Evolutionary conservation across 2,113 vertebrate genomes (phyloP).

Genomic region (Scalopus aquaticus): DNA sequence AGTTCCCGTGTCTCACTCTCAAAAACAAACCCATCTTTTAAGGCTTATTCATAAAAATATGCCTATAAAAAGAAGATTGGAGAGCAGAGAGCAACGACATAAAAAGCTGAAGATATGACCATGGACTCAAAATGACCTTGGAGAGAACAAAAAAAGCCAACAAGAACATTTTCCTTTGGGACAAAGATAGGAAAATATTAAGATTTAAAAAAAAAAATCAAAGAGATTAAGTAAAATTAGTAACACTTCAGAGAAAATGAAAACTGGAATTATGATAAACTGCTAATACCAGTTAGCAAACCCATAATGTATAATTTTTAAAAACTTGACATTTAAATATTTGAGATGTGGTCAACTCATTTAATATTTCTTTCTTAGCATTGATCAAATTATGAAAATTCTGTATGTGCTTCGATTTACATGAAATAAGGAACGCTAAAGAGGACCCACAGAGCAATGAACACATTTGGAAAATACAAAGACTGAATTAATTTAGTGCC

Average conservation of each 20-base stretch:
- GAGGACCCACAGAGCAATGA: neutral
- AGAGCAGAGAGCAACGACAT: neutral
- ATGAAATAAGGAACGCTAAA: neutral
- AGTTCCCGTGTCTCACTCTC: neutral
- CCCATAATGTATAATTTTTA: neutral
- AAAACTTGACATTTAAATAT: slow-evolving; percentile 10
- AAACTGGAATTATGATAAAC: neutral
- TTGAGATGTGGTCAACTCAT: neutral
- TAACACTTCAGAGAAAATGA: neutral
- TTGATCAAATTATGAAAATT: neutral
- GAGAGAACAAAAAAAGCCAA: slow-evolving; percentile 46
- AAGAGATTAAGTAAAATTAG: neutral
- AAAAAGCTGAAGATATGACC: neutral
- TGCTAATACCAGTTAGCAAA: neutral
- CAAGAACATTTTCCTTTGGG: neutral
- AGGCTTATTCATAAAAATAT: slow-evolving; percentile 2
- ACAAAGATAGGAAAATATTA: slow-evolving; percentile 26
- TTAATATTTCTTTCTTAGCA: neutral
- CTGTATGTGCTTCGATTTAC: neutral
- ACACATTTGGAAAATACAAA: slow-evolving; percentile 2
- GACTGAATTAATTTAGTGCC: neutral
- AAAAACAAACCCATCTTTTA: neutral
- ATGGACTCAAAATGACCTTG: slow-evolving; percentile 8
- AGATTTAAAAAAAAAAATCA: neutral
- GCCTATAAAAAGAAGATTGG: neutral